Evolutionary conservation across 2,797 vertebrate genomes (phyloP).

Genomic region (Lepilemur ruficaudatus): DNA sequence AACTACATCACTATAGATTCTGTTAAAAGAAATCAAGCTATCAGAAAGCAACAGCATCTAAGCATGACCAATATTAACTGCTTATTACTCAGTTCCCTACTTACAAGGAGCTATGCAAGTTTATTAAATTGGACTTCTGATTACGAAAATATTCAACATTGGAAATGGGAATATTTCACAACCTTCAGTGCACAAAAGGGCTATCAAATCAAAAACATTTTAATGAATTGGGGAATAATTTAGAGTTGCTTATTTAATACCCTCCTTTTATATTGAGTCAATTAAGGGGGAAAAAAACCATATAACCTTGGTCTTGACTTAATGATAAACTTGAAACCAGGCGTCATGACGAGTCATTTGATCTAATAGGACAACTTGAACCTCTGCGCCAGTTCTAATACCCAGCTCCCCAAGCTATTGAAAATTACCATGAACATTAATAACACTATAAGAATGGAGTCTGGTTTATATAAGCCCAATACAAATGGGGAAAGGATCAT

Average conservation of each 20-base stretch:
- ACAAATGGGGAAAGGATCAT: conserved; percentile 31
- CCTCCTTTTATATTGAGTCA: conserved; percentile 49
- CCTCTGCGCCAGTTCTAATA: neutral
- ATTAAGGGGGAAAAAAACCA: neutral
- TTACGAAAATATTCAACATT: conserved; percentile 25
- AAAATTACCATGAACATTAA: conserved; percentile 54
- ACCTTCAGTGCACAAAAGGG: neutral
- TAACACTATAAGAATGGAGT: conserved; percentile 45
- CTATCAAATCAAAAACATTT: conserved; percentile 46
- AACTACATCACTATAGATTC: neutral
- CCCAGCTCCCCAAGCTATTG: conserved; percentile 26
- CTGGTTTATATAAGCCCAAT: conserved; percentile 49
- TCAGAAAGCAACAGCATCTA: neutral
- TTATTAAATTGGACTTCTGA: neutral
- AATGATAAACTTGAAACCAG: conserved; percentile 51
- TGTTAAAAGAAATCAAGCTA: conserved; percentile 3
- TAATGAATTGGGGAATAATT: conserved; percentile 49
- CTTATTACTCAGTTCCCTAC: neutral
- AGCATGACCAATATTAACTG: neutral
- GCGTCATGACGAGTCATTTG: neutral
- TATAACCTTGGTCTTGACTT: neutral
- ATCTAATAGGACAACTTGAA: conserved; percentile 25
- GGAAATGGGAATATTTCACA: conserved; percentile 1
- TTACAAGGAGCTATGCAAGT: neutral
- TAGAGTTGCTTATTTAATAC: conserved; percentile 53